Base-by-base conservation (phyloP, 1,140 invertebrate genomes). In the Drosophila kurseongensis region DNA sequence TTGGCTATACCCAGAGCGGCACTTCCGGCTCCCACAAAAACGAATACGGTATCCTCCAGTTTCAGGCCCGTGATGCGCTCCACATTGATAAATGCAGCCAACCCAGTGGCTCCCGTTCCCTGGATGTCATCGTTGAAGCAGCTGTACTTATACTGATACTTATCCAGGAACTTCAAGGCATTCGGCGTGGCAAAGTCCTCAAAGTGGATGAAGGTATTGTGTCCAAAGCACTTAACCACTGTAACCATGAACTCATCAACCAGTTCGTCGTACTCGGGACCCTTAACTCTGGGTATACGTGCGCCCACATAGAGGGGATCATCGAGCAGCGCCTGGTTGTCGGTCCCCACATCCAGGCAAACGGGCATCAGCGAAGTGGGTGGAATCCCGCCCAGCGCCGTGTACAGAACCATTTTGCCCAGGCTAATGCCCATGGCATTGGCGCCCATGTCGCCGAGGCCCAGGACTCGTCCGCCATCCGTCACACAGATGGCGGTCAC, bases 71-170 rank as follows among this genome's bases (percentile, higher is more conserved):
- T 98, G 18, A 98, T 92, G 36, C 95, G 93, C 4, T 98, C 93
- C 14, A 97, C 96, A 7, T 97, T 96, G 14, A 99, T 91, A 14
- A 99, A 93, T 0, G 98, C 98, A 18, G 98, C 97, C 7, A 99
- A 95, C 1, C 97, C 98, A 7, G 99, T 98, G 12, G 97, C 94
- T 1, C 96, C 96, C 1, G 98, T 99, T 13, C 98, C 98, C 92
- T 99, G 98, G 88, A 99, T 99, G 91, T 99, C 98, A 91, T 99
- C 98, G 93, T 99, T 99, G 92, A 99, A 99, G 9, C 96, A 98
- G 88, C 97, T 98, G 89, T 97, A 98, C 12, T 93, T 83, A 55
- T 96, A 92, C 36, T 96, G 94, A 93, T 99, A 99, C 91, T 97
- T 98, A 56, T 95, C 95, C 54, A 99, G 93, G 36, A 99, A 93